A percentile compares a stretch with the other conserved stretches of the same genome.
Conservation (phyloP, 2,113 vertebrate genomes). For the Spermophilus dauricus region DNA sequence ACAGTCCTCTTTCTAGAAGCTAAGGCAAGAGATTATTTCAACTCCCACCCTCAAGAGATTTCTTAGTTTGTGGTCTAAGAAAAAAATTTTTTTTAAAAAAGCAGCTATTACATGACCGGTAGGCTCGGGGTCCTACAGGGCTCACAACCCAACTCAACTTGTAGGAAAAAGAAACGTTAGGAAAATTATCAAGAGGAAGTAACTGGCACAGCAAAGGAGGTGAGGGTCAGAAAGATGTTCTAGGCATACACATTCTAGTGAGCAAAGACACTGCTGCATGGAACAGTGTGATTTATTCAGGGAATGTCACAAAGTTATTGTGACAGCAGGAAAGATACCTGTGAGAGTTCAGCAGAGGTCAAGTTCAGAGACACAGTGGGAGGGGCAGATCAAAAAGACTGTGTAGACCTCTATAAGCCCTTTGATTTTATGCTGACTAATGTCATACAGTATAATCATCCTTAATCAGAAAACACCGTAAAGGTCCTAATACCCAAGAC, state of each 20-base stretch:
- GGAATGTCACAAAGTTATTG: background rate
- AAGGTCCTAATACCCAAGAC: background rate
- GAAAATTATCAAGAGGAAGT: background rate
- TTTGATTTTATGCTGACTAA: background rate
- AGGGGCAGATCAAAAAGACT: background rate
- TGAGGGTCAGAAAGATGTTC: background rate
- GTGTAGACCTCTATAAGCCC: background rate
- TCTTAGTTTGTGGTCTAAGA: background rate
- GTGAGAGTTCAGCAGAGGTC: background rate
- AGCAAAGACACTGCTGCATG: background rate
- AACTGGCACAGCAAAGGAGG: background rate
- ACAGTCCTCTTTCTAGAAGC: background rate
- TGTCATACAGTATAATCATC: background rate
- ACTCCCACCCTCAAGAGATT: background rate
- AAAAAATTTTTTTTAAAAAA: too few species aligned
- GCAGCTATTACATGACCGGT: background rate
- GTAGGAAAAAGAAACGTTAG: background rate
- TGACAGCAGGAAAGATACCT: background rate
- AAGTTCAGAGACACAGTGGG: background rate
- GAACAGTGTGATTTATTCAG: constrained; percentile 5
- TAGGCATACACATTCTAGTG: background rate
- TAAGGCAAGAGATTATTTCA: background rate
- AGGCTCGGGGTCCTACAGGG: background rate
- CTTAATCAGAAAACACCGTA: constrained; percentile 17
- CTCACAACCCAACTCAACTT: background rate